A percentile compares a stretch with the other conserved stretches of the same genome.
Evolutionary conservation across 1,140 invertebrate species (phyloP).

Genomic region (Drosophila eugracilis): DNA sequence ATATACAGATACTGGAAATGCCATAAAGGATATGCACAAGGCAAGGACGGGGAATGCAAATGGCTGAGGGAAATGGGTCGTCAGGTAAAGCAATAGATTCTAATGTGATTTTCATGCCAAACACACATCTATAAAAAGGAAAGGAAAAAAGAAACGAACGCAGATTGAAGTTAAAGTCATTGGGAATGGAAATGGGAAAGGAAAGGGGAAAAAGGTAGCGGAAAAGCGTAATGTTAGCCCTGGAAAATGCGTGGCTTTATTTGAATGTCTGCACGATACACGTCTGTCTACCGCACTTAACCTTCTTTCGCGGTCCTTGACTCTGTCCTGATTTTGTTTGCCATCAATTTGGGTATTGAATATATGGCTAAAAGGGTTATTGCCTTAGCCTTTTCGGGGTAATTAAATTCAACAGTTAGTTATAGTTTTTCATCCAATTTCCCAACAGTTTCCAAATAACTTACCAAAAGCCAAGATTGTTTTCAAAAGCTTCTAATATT

Average conservation of each 20-base stretch:
- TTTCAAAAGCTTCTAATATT: too few species aligned
- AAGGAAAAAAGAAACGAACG: slow-evolving; percentile 27
- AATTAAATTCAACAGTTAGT: too few species aligned
- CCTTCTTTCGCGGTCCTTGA: slow-evolving; percentile 16
- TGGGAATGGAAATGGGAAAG: neutral
- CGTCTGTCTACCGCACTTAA: slow-evolving; percentile 7
- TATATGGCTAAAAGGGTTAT: neutral
- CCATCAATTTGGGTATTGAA: slow-evolving; percentile 15
- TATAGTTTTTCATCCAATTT: too few species aligned
- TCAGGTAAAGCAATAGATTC: slow-evolving; percentile 47
- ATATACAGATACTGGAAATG: slow-evolving; percentile 55
- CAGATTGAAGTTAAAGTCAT: slow-evolving; percentile 5
- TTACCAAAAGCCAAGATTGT: too few species aligned
- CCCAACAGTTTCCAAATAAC: too few species aligned
- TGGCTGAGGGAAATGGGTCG: slow-evolving; percentile 34
- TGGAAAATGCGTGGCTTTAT: slow-evolving; percentile 18
- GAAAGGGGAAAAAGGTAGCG: neutral
- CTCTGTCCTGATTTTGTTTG: slow-evolving; percentile 8
- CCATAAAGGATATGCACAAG: slow-evolving; percentile 71
- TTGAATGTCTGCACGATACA: slow-evolving; percentile 14
- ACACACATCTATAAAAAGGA: too few species aligned
- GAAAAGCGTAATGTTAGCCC: neutral
- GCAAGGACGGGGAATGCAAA: slow-evolving; percentile 37
- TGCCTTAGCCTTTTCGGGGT: neutral
- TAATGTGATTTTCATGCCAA: slow-evolving; percentile 59